These are phyloP conservation scores for Knipowitschia caucasica DNA, from an alignment of 2,797 vertebrate species.

Conservation along the genomic window DNA sequence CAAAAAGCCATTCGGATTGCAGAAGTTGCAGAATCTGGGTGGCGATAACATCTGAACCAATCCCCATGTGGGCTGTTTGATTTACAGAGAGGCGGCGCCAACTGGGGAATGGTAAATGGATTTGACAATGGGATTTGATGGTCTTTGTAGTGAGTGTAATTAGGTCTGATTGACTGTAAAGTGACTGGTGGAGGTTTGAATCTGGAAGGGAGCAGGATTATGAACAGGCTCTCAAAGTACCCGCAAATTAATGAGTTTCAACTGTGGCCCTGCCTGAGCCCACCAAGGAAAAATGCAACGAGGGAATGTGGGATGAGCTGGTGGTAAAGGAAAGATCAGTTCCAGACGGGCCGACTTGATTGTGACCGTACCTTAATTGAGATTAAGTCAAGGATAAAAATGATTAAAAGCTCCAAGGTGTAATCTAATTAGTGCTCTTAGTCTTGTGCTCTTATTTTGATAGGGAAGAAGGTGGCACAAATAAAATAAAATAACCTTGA, in stretches of 20 bases:
- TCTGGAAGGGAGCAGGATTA: slow-evolving; percentile 52
- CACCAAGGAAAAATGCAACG: slow-evolving; percentile 34
- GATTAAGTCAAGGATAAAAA: slow-evolving; percentile 53
- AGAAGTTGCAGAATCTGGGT: slow-evolving; percentile 49
- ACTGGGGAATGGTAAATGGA: slow-evolving; percentile 60
- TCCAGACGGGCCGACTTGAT: slow-evolving; percentile 48
- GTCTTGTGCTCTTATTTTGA: slow-evolving; percentile 16
- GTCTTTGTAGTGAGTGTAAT: slow-evolving; percentile 69
- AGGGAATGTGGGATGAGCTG: slow-evolving; percentile 10
- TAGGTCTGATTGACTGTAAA: slow-evolving; percentile 76
- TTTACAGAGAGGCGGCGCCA: slow-evolving; percentile 44
- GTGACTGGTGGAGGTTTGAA: slow-evolving; percentile 68
- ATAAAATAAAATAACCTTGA: slow-evolving; percentile 24
- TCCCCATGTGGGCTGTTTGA: slow-evolving; percentile 59
- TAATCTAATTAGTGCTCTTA: slow-evolving; percentile 47
- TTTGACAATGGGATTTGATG: slow-evolving; percentile 65
- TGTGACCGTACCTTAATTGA: slow-evolving; percentile 52
- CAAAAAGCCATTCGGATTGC: slow-evolving; percentile 33
- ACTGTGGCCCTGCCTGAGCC: slow-evolving; percentile 50
- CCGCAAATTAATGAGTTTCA: slow-evolving; percentile 73
- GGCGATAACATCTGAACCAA: slow-evolving; percentile 60
- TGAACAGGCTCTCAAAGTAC: slow-evolving; percentile 67
- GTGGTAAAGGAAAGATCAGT: slow-evolving; percentile 34
- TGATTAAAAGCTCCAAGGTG: slow-evolving; percentile 60
- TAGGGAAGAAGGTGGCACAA: slow-evolving; percentile 31